Evolutionary conservation across 2,113 vertebrate species (phyloP), one percentile per base, ranked within the genome.

Genomic region (Salvelinus sp.): DNA sequence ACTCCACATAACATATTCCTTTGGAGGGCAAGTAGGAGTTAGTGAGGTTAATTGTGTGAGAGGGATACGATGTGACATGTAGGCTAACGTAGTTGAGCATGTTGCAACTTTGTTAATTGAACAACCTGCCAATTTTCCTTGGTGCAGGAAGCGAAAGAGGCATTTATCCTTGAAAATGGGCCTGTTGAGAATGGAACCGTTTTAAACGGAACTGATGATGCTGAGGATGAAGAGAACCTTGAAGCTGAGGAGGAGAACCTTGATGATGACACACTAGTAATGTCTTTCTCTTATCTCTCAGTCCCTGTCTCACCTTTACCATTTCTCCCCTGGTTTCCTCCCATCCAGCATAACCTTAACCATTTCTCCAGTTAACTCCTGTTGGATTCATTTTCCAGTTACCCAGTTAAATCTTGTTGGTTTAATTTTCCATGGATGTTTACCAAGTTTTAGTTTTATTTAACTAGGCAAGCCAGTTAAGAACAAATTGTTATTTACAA

Each of bases 261-360:
- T 38, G 86, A 86, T 78, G 70, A 79, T 79, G 86, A 90, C 25
- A 76, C 84, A 79, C 80, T 78, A 92, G 91, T 93, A 94, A 92
- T 76, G 69, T 18, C 2, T 75, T 77, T 58, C 33, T 33, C 48
- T 71, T 9, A 65, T 79, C 38, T 3, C 10, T 38, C 67, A 25
- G 20, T 20, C 38, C 0, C 66, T 63, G 13, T 25, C 28, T 73
- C 64, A 30, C 33, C 76, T 50, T 60, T 20, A n/a, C 38, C 0
- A 1, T 58, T 27, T 71, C 70, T 23, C 50, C 73, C 12, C 3
- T 2, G 74, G 78, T 70, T 71, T 62, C 58, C 44, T 70, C 76
- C 27, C 63, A 67, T 50, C 22, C 67, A 60, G 50, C 70, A 0
- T 58, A 62, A 50, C 30, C 0, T 65, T 28, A 65, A 65, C 20